These are phyloP conservation scores for Globodera rostochiensis DNA, from an alignment of 1,140 invertebrate genomes.

Conservation along the genomic window DNA sequence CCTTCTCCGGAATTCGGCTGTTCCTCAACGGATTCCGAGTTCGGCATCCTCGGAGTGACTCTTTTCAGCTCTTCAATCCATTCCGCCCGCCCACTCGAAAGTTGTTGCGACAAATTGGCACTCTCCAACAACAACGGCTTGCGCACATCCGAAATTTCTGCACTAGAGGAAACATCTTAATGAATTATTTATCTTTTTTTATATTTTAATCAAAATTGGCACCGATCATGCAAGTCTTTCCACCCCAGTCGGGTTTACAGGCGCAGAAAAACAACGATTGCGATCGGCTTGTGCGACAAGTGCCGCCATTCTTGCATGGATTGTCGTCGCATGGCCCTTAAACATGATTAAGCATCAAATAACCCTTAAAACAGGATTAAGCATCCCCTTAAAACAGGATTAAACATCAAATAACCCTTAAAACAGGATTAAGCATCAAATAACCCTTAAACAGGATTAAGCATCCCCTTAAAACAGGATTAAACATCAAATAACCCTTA, in stretches of 20 bases:
- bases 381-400: too few species aligned
- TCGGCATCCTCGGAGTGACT: not conserved
- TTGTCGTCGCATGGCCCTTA: slow-evolving; percentile 32
- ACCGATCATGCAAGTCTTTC: slow-evolving; percentile 35
- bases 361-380: too few species aligned
- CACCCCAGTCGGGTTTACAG: slow-evolving; percentile 40
- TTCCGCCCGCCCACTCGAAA: slow-evolving; percentile 42
- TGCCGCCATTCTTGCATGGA: slow-evolving; percentile 49
- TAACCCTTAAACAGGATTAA: too few species aligned
- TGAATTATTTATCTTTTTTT: not conserved
- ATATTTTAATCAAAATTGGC: too few species aligned
- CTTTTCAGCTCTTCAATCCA: slow-evolving; percentile 41
- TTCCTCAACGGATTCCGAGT: not conserved
- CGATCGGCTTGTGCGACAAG: slow-evolving; percentile 35
- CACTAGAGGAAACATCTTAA: not conserved
- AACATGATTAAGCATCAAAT: not conserved
- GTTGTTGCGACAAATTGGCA: slow-evolving; percentile 30
- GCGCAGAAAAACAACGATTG: slow-evolving; percentile 40
- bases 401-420: too few species aligned
- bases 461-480: too few species aligned
- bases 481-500: too few species aligned
- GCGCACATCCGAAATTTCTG: not conserved
- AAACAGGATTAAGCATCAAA: too few species aligned
- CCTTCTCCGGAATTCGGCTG: not conserved
- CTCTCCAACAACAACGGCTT: not conserved